Conservation (phyloP, 2,888 invertebrate species). For the Machimus atricapillus region DNA sequence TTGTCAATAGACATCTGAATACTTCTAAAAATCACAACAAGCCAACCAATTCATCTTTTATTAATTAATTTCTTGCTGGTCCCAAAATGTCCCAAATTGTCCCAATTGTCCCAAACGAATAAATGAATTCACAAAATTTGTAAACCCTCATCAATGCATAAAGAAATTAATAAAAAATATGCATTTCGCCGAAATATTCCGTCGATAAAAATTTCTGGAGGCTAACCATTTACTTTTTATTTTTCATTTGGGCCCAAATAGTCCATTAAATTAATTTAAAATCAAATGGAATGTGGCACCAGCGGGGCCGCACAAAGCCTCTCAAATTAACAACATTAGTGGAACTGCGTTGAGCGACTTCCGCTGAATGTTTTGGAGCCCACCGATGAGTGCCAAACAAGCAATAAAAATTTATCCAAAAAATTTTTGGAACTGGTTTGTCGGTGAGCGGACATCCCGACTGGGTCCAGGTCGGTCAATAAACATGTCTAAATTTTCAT, state of each 20-base stretch:
- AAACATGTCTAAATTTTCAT: conserved; percentile 13
- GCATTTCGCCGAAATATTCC: background rate
- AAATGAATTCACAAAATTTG: background rate
- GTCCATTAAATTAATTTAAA: background rate
- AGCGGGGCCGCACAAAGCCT: background rate
- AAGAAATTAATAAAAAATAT: background rate
- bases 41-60: background rate
- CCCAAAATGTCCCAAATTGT: background rate
- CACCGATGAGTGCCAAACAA: background rate
- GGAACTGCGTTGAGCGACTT: background rate
- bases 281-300: background rate
- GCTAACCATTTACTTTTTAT: background rate
- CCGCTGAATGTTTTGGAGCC: background rate
- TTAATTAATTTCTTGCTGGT: background rate
- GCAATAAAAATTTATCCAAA: background rate
- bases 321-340: background rate
- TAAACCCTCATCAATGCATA: background rate
- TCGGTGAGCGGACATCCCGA: background rate
- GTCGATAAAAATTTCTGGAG: background rate
- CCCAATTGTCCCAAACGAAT: background rate
- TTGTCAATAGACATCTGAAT: background rate
- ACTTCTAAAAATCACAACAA: background rate
- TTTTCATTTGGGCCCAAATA: background rate
- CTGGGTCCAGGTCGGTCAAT: background rate
- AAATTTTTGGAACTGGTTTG: background rate